Conservation (phyloP, 2,113 vertebrate genomes). For the Pantherophis guttatus region DNA sequence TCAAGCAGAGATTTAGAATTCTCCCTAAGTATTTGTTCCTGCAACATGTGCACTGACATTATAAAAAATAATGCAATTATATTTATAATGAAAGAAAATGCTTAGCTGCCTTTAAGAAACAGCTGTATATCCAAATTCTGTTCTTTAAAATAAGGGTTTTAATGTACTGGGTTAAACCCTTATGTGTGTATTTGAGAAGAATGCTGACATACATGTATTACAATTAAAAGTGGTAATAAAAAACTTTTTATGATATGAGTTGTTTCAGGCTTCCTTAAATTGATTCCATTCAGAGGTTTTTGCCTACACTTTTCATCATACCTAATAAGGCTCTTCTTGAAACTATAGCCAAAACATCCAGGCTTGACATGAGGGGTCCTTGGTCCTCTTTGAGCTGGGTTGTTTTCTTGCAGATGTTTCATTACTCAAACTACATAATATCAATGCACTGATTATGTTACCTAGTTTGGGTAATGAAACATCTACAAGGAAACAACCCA, state of each 20-base stretch:
- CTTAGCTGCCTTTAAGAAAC: background rate
- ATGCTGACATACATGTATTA: slow-evolving; percentile 59
- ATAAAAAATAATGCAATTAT: background rate
- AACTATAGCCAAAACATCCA: background rate
- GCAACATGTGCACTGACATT: background rate
- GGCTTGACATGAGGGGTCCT: background rate
- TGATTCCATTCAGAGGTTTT: background rate
- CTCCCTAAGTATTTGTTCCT: background rate
- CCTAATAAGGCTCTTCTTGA: background rate
- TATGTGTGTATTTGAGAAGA: slow-evolving; percentile 65
- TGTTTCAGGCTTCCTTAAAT: background rate
- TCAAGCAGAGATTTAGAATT: background rate
- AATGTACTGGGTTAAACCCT: background rate
- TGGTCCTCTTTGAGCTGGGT: background rate
- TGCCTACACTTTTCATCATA: background rate
- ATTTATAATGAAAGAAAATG: background rate
- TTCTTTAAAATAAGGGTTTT: background rate
- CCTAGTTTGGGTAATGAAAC: background rate
- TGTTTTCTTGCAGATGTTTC: background rate
- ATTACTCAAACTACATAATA: background rate
- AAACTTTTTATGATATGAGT: background rate
- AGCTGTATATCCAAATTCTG: background rate
- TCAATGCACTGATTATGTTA: background rate
- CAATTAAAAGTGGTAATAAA: background rate
- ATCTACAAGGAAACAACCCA: background rate